Evolutionary conservation across 23 tunicate species (phyloP).

Genomic region (Trididemnum miniatum): DNA sequence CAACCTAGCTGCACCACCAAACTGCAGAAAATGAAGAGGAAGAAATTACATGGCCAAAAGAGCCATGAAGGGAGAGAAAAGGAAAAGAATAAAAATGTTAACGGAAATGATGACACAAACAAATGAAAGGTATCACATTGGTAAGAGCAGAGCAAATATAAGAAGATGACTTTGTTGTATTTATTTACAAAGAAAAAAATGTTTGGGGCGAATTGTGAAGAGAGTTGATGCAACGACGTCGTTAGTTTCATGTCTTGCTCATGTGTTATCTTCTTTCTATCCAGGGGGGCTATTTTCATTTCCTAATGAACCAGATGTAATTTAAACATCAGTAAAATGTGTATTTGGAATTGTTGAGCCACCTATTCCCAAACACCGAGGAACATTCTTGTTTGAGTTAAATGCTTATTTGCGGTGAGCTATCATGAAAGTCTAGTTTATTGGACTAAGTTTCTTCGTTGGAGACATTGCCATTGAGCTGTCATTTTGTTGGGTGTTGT

Average conservation of each 20-base stretch:
- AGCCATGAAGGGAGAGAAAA: too few relatives aligned
- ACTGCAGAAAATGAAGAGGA: neutral
- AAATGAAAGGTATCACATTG: neutral
- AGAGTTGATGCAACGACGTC: neutral
- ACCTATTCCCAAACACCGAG: neutral
- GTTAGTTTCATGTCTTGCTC: neutral
- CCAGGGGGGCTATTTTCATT: neutral
- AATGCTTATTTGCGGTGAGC: neutral
- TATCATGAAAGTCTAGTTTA: too few relatives aligned
- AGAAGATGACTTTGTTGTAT: too few relatives aligned
- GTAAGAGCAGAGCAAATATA: neutral
- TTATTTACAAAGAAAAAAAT: neutral
- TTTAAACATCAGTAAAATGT: neutral
- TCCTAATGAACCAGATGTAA: neutral
- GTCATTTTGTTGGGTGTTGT: too few relatives aligned
- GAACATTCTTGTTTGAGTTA: neutral
- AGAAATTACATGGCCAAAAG: too few relatives aligned
- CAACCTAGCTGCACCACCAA: neutral
- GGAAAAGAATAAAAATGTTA: neutral
- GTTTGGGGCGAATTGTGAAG: neutral
- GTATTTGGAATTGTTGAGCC: neutral
- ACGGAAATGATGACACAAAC: neutral
- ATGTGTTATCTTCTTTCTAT: neutral
- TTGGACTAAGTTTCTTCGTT: too few relatives aligned
- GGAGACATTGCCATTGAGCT: too few relatives aligned